Base-by-base conservation (phyloP, 2,888 invertebrate species). In the Tetranychus piercei region DNA sequence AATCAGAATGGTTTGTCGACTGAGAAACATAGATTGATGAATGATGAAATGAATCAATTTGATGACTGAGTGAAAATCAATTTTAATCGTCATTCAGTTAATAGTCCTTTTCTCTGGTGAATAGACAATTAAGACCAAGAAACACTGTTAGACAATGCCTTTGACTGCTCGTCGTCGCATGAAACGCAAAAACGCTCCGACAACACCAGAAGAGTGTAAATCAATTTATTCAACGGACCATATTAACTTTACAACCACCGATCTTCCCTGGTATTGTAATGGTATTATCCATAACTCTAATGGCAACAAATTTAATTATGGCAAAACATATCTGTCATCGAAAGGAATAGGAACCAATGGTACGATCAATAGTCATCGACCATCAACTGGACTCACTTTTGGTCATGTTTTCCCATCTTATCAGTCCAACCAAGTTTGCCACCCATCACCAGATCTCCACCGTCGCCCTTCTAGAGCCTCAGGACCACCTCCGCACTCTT, bases 191-290 rank as follows among this genome's bases (percentile, higher is more conserved):
- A 55, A 55, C 15, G 55, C 11, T 15, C 15, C 55, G 2, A 55
- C 7, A 15, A 15, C 55, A 1, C 55, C 55, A 15, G 55, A 55
- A 55, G 55, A 55, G 15, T 55, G 15, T 6, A 55, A 55, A 55
- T 55, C 15, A 9, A 9, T 55, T 55, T 55, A 55, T 55, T 55
- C 55, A 55, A 55, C 9, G 9, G 55, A 15, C 9, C 9, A 9
- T 15, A 55, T 55, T 55, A 55, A 69, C 8, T 69, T 23, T 11
- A 11, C 69, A 69, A n/a, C 69, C 3, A 11, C 20, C 20, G 69
- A 69, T 22, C 69, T 69, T 69, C 69, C 69, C 18, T 69, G 69
- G 69, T 69, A 69, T 69, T 69, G 69, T 69, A 4, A 69, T 18
- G 69, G 69, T 9, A 6, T 22, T 6, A 69, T 34, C 34, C 34